phyloP scores from a whole-genome alignment of 2,797 vertebrate genomes.

The Acanthis flammea region DNA sequence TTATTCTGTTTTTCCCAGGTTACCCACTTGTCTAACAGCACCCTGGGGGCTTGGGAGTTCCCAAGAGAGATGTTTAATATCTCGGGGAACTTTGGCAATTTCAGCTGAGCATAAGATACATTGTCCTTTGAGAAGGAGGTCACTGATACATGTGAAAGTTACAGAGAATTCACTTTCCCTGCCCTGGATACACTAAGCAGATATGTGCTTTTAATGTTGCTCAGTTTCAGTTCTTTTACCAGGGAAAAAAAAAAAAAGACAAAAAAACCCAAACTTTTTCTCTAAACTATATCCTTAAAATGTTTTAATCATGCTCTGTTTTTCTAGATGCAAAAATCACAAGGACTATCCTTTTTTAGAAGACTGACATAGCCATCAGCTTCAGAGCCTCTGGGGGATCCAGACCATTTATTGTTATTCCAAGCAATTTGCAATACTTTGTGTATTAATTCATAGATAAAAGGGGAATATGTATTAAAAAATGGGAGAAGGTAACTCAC shows the following conservation, averaged over 20 bases:
- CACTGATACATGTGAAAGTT: fast-evolving
- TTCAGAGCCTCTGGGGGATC: neutral
- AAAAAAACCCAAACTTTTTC: neutral
- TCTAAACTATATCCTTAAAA: neutral
- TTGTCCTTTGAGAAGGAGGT: neutral
- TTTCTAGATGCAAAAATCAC: neutral
- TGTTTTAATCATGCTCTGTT: neutral
- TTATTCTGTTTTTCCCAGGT: neutral
- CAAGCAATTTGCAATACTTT: neutral
- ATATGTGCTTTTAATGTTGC: neutral
- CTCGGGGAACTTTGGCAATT: neutral
- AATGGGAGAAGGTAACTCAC: neutral
- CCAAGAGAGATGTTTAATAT: fast-evolving
- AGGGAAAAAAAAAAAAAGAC: neutral
- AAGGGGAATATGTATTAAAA: neutral
- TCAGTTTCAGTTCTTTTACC: neutral
- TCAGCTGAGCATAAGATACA: neutral
- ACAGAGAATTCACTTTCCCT: neutral
- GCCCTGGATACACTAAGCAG: neutral
- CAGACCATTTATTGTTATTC: neutral
- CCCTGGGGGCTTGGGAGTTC: neutral
- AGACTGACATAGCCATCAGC: neutral
- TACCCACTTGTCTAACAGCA: neutral
- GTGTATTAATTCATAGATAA: neutral
- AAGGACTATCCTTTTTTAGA: neutral